A percentile compares a stretch with the other conserved stretches of the same genome.
phyloP scores from a whole-genome alignment of 92 coral and sea anemone genomes.

The Paragorgia papillata region DNA sequence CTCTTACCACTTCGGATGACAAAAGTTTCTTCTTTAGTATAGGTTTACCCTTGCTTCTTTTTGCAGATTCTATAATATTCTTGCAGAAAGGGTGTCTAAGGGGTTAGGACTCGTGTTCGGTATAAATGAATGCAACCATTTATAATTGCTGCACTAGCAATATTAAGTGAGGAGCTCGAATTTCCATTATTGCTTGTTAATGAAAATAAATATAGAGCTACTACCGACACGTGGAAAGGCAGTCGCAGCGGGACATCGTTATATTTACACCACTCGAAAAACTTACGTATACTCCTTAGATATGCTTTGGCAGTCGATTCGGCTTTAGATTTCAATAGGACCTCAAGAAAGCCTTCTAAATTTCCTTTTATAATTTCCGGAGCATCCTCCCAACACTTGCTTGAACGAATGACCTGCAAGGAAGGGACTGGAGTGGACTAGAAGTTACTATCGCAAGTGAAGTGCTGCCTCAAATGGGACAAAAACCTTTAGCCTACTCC shows the following conservation, averaged over 20 bases:
- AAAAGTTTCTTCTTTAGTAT: constrained; percentile 47
- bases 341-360: constrained; percentile 1
- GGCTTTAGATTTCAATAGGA: constrained; percentile 40
- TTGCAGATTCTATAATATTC: constrained; percentile 43
- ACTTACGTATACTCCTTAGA: constrained; percentile 18
- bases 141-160: constrained; percentile 47
- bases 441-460: too few species aligned
- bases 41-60: constrained; percentile 30
- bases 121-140: constrained; percentile 32
- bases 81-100: constrained; percentile 3
- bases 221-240: constrained; percentile 39
- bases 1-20: constrained; percentile 38
- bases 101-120: constrained; percentile 18
- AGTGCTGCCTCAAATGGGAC: too few species aligned
- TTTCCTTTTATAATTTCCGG: too few species aligned
- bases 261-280: constrained; percentile 41
- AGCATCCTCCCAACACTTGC: too few species aligned
- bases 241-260: constrained; percentile 23
- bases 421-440: too few species aligned
- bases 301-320: constrained; percentile 32
- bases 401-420: too few species aligned
- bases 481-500: too few species aligned
- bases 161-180: too few species aligned
- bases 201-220: constrained; percentile 23
- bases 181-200: too few species aligned